phyloP scores from a whole-genome alignment of 1,140 invertebrate species.

The Colletes gigas region DNA sequence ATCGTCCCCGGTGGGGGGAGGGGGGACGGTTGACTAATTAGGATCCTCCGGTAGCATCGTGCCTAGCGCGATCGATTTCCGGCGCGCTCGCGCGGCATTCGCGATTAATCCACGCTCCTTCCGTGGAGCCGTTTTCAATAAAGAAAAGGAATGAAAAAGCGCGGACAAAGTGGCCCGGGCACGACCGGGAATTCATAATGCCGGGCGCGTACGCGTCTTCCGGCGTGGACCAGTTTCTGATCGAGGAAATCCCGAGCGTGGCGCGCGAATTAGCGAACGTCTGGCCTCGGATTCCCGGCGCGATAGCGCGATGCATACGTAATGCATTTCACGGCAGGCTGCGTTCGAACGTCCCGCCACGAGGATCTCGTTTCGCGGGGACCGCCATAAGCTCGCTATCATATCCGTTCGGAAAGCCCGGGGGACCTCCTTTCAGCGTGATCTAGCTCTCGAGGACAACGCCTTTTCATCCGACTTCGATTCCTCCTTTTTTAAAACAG shows the following conservation, averaged over 20 bases:
- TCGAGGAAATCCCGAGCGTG: slow-evolving; percentile 40
- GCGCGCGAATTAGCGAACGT: slow-evolving; percentile 57
- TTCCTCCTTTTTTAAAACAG: background rate
- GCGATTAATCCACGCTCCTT: slow-evolving; percentile 45
- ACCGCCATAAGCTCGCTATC: slow-evolving; percentile 18
- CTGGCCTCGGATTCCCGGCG: slow-evolving; percentile 56
- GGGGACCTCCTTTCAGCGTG: background rate
- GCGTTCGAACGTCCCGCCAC: slow-evolving; percentile 30
- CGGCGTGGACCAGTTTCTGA: slow-evolving; percentile 45
- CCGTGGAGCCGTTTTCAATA: slow-evolving; percentile 31
- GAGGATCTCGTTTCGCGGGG: slow-evolving; percentile 38
- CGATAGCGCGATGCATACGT: slow-evolving; percentile 63
- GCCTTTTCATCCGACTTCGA: background rate
- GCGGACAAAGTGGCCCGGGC: background rate
- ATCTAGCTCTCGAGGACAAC: background rate
- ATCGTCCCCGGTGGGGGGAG: background rate
- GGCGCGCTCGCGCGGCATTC: slow-evolving; percentile 37
- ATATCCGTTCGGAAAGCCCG: background rate
- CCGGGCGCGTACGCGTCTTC: slow-evolving; percentile 3
- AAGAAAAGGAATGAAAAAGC: slow-evolving; percentile 40
- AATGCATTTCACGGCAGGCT: slow-evolving; percentile 57
- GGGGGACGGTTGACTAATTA: slow-evolving; percentile 49
- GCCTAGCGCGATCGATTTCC: slow-evolving; percentile 45
- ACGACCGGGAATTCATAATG: slow-evolving; percentile 54
- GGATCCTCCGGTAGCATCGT: slow-evolving; percentile 8